Evolutionary conservation across 2,888 invertebrate species (phyloP).

Genomic region (Lasioglossum leucozonium): DNA sequence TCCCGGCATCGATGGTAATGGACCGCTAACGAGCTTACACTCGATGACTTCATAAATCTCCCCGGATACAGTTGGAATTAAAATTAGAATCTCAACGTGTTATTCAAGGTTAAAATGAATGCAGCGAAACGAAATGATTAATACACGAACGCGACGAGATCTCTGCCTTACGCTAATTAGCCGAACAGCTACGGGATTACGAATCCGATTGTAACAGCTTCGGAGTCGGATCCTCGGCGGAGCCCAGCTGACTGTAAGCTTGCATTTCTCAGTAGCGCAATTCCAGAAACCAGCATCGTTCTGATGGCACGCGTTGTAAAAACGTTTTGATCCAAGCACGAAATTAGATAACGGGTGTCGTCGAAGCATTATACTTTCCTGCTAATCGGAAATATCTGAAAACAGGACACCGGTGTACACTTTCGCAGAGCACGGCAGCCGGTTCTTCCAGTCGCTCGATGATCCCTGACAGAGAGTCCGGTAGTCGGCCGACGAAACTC

Average conservation of each 20-base stretch:
- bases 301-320: neutral
- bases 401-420: neutral
- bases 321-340: neutral
- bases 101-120: too few relatives aligned
- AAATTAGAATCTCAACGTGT: neutral
- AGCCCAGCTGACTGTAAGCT: neutral
- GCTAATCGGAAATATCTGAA: neutral
- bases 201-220: neutral
- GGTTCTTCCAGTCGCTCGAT: slow-evolving; percentile 10
- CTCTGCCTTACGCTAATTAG: neutral
- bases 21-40: neutral
- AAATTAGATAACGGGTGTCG: neutral
- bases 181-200: neutral
- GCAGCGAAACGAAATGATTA: too few relatives aligned
- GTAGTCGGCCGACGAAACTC: slow-evolving; percentile 39
- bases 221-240: neutral
- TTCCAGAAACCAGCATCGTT: neutral
- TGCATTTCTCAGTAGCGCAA: neutral
- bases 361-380: neutral
- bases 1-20: neutral
- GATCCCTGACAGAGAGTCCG: slow-evolving; percentile 20
- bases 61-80: neutral
- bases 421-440: neutral
- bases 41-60: neutral
- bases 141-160: neutral